phyloP scores from a whole-genome alignment of 2,113 vertebrate genomes.

The Herpailurus yagouaroundi region DNA sequence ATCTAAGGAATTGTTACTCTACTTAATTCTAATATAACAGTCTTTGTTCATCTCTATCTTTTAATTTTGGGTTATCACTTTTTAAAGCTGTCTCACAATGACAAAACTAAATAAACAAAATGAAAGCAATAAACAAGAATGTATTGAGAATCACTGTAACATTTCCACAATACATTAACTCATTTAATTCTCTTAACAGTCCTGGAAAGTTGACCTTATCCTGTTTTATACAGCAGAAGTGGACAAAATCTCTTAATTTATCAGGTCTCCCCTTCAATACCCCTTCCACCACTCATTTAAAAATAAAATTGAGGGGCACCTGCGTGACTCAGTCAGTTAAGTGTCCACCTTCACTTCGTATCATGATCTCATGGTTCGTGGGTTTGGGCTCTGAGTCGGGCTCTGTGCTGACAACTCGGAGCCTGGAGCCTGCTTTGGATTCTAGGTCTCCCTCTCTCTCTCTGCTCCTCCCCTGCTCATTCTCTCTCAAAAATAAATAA shows the following conservation, averaged over 20 bases:
- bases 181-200: neutral
- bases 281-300: neutral
- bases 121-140: neutral
- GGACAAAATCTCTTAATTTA: neutral
- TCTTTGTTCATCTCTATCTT: neutral
- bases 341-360: too few relatives aligned
- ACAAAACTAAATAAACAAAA: constrained; percentile 23
- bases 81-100: neutral
- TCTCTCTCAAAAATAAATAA: too few relatives aligned
- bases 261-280: neutral
- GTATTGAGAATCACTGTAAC: neutral
- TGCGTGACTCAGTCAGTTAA: too few relatives aligned
- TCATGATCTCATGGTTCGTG: too few relatives aligned
- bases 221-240: neutral
- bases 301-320: constrained; percentile 6
- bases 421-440: too few relatives aligned
- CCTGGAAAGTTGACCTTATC: neutral
- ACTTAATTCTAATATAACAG: neutral
- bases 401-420: too few relatives aligned
- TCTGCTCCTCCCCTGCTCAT: too few relatives aligned
- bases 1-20: neutral
- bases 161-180: neutral
- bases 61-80: neutral
- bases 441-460: too few relatives aligned
- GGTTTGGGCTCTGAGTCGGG: too few relatives aligned